Conservation (phyloP, 2,797 vertebrate genomes). For the Chromis chromis region DNA sequence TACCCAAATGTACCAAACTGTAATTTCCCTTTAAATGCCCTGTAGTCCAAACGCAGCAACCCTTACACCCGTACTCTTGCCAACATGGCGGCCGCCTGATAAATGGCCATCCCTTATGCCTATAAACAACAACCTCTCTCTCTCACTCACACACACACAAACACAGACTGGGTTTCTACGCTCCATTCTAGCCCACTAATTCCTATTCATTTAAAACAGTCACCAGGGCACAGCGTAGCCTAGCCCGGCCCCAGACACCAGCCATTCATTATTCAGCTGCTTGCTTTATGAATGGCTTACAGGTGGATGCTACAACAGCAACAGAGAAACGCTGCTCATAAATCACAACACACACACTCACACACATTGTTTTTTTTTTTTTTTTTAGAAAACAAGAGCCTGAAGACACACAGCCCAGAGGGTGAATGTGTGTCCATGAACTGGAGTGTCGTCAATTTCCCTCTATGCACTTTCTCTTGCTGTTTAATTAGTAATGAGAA, state of each 20-base stretch:
- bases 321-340: constrained; percentile 88
- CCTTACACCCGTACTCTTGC: constrained; percentile 54
- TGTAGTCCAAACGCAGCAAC: constrained; percentile 39
- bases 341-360: constrained; percentile 84
- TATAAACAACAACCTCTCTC: constrained; percentile 79
- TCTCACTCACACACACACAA: constrained; percentile 51
- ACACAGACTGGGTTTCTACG: constrained; percentile 57
- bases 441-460: constrained; percentile 81
- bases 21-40: constrained; percentile 28
- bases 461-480: constrained; percentile 78
- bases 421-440: constrained; percentile 22
- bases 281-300: constrained; percentile 99
- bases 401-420: constrained; percentile 32
- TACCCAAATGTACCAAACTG: background rate
- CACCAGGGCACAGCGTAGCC: constrained; percentile 83
- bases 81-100: constrained; percentile 75
- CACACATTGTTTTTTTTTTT: background rate
- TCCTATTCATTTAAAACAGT: constrained; percentile 96
- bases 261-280: constrained; percentile 97
- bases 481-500: constrained; percentile 98
- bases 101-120: constrained; percentile 81
- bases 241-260: constrained; percentile 72
- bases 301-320: constrained; percentile 90
- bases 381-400: constrained; percentile 34
- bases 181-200: constrained; percentile 90